These are phyloP conservation scores for Ladona fulva DNA, from an alignment of 1,140 invertebrate genomes.

Conservation along the genomic window DNA sequence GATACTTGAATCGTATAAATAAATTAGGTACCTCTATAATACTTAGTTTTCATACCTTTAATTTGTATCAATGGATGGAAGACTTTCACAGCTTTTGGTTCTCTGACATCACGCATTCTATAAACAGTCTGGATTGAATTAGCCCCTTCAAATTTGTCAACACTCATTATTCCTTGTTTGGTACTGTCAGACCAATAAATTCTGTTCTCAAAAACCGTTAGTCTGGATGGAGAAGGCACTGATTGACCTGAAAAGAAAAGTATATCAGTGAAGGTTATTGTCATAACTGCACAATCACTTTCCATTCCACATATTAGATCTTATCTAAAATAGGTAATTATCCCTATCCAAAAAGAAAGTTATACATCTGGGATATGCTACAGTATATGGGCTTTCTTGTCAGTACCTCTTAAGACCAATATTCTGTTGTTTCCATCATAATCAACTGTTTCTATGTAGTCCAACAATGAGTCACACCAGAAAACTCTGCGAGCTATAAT, in stretches of 20 bases:
- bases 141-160: conserved; percentile 78
- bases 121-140: conserved; percentile 69
- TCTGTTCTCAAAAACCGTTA: conserved; percentile 82
- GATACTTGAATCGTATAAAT: not conserved
- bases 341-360: too few species aligned
- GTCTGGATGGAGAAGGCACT: conserved; percentile 74
- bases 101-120: conserved; percentile 61
- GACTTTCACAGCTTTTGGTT: conserved; percentile 75
- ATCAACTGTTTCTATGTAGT: conserved; percentile 96
- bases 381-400: not conserved
- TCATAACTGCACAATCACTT: too few species aligned
- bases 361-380: not conserved
- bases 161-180: conserved; percentile 85
- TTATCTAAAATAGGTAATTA: too few species aligned
- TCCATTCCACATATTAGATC: too few species aligned
- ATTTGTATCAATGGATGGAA: conserved; percentile 71
- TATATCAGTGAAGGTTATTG: not conserved
- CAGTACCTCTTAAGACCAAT: conserved; percentile 58
- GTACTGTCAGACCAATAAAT: conserved; percentile 95
- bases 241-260: conserved; percentile 49
- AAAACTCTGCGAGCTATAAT: conserved; percentile 81
- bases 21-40: conserved; percentile 10
- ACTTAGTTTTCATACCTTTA: conserved; percentile 30
- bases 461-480: conserved; percentile 92
- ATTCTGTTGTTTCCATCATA: conserved; percentile 79